A percentile compares a stretch with the other conserved stretches of the same genome.
phyloP scores from a whole-genome alignment of 2,113 vertebrate species.

The Geococcyx californianus region DNA sequence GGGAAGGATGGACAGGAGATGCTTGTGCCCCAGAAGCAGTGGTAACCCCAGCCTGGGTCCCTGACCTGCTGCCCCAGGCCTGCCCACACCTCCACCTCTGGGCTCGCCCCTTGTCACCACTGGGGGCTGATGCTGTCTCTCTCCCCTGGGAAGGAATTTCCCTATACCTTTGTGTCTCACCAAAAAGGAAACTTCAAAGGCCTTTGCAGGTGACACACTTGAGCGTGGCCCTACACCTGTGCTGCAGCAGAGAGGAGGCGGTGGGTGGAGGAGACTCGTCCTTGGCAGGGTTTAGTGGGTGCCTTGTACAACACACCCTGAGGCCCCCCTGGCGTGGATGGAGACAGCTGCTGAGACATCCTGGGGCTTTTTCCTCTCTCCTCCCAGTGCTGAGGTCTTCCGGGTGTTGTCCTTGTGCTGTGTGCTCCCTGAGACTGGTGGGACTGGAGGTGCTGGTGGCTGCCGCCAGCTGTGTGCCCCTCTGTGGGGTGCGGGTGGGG shows the following conservation, averaged over 20 bases:
- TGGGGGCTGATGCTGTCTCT: neutral
- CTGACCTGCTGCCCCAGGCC: neutral
- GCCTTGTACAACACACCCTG: neutral
- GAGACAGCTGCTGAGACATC: neutral
- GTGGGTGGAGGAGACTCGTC: neutral
- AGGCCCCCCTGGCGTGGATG: neutral
- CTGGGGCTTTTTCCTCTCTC: neutral
- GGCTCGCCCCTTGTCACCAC: neutral
- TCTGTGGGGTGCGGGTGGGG: neutral
- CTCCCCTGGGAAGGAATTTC: neutral
- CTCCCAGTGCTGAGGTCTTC: neutral
- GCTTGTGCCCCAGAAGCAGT: fast-evolving
- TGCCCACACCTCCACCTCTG: fast-evolving
- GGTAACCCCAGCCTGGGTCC: neutral
- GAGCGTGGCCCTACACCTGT: neutral
- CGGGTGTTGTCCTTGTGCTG: neutral
- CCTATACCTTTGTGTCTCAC: neutral
- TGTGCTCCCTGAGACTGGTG: neutral
- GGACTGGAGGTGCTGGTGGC: neutral
- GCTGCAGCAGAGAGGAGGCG: neutral
- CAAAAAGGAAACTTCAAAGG: neutral
- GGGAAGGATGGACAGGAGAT: neutral
- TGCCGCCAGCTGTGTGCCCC: neutral
- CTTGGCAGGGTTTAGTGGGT: neutral
- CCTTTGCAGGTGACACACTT: neutral